phyloP scores from a whole-genome alignment of 2,888 invertebrate species.

The Endotricha flammealis region DNA sequence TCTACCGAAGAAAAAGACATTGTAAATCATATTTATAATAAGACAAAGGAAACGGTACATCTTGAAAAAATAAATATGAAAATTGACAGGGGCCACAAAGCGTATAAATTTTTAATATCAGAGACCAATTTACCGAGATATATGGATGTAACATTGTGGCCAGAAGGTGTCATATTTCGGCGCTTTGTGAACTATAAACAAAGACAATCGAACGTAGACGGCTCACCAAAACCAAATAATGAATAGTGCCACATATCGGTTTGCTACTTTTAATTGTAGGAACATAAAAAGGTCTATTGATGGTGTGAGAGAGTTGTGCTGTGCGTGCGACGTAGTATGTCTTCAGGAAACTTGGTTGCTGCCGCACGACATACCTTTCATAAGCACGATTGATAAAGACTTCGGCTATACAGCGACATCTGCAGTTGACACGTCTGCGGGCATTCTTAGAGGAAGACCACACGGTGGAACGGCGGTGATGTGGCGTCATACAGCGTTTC shows the following conservation, averaged over 20 bases:
- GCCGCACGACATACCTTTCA: constrained; percentile 8
- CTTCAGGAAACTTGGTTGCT: constrained; percentile 12
- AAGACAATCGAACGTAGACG: background rate
- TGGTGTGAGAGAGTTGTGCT: constrained; percentile 1
- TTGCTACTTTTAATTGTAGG: constrained; percentile 11
- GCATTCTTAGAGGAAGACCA: constrained; percentile 8
- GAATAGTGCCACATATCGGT: background rate
- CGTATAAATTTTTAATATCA: constrained; percentile 24
- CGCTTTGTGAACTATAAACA: constrained; percentile 22
- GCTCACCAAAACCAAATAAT: background rate
- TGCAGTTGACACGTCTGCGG: constrained; percentile 9
- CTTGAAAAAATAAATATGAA: constrained; percentile 6
- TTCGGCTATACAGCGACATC: constrained; percentile 10
- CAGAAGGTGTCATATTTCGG: constrained; percentile 23
- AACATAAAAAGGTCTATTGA: constrained; percentile 9
- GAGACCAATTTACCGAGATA: constrained; percentile 18
- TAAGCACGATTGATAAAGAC: constrained; percentile 5
- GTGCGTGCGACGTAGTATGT: constrained; percentile 4
- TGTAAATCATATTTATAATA: constrained; percentile 15
- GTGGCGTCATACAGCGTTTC: background rate
- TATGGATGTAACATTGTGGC: constrained; percentile 23
- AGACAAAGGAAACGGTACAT: constrained; percentile 17
- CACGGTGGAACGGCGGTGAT: constrained; percentile 1
- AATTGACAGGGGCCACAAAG: too few species aligned
- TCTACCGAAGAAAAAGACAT: constrained; percentile 20